Evolutionary conservation across 2,888 invertebrate species (phyloP).

Genomic region (Patella pellucida): DNA sequence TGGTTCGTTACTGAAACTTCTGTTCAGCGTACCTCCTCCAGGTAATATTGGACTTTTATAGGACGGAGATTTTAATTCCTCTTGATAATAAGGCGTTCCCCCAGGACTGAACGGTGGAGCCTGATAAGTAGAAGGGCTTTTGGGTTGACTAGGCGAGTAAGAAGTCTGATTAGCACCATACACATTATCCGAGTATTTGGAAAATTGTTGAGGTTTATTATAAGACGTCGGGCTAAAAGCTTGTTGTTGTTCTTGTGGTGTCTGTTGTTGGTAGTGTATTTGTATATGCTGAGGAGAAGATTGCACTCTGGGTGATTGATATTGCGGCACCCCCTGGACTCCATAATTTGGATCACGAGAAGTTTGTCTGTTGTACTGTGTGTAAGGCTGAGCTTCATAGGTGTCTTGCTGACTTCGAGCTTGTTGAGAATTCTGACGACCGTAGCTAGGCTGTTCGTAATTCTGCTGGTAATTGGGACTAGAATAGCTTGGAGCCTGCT

Average conservation of each 20-base stretch:
- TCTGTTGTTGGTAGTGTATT: neutral
- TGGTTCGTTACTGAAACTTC: neutral
- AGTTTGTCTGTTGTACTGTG: constrained; percentile 23
- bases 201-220: neutral
- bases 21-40: neutral
- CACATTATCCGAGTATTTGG: constrained; percentile 3
- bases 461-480: constrained; percentile 19
- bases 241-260: neutral
- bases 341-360: constrained; percentile 10
- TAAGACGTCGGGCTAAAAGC: neutral
- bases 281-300: neutral
- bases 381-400: constrained; percentile 19
- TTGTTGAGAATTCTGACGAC: constrained; percentile 15
- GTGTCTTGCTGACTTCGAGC: constrained; percentile 1
- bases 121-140: constrained; percentile 13
- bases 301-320: constrained; percentile 22
- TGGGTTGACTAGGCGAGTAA: neutral
- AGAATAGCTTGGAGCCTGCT: constrained; percentile 11
- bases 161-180: constrained; percentile 14
- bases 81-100: constrained; percentile 22
- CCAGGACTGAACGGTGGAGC: constrained; percentile 17
- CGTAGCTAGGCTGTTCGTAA: constrained; percentile 9
- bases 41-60: constrained; percentile 25
- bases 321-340: neutral
- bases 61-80: constrained; percentile 30